Evolutionary conservation across 2,113 vertebrate genomes (phyloP).

Genomic region (Panurus biarmicus): DNA sequence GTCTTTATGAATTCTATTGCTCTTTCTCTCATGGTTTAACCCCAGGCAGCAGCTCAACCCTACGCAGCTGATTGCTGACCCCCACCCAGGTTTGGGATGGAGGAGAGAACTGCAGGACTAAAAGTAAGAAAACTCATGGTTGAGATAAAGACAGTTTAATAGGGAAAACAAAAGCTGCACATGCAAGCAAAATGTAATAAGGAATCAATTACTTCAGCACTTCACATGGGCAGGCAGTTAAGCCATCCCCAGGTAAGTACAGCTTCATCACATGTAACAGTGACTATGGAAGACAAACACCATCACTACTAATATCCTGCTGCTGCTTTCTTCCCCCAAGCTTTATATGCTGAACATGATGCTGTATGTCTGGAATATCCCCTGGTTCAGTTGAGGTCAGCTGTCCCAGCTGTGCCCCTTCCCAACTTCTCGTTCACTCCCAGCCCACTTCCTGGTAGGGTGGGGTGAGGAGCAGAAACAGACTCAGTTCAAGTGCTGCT

Average conservation of each 20-base stretch:
- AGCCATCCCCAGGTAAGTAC: background rate
- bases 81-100: accelerated
- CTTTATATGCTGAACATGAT: background rate
- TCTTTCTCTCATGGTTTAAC: background rate
- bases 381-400: background rate
- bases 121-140: background rate
- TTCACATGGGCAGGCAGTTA: background rate
- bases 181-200: background rate
- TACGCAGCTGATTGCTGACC: accelerated
- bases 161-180: background rate
- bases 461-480: background rate
- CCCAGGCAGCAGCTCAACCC: background rate
- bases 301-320: background rate
- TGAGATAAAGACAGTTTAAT: background rate
- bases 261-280: accelerated
- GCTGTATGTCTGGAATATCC: background rate
- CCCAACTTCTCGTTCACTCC: accelerated
- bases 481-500: background rate
- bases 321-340: background rate
- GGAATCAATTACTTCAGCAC: background rate
- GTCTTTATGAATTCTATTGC: background rate
- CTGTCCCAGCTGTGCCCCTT: background rate
- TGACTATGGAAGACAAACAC: background rate
- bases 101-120: background rate
- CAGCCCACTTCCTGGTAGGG: too few species aligned